Evolutionary conservation across 2,888 invertebrate species (phyloP).

Genomic region (Drosophila emarginata): DNA sequence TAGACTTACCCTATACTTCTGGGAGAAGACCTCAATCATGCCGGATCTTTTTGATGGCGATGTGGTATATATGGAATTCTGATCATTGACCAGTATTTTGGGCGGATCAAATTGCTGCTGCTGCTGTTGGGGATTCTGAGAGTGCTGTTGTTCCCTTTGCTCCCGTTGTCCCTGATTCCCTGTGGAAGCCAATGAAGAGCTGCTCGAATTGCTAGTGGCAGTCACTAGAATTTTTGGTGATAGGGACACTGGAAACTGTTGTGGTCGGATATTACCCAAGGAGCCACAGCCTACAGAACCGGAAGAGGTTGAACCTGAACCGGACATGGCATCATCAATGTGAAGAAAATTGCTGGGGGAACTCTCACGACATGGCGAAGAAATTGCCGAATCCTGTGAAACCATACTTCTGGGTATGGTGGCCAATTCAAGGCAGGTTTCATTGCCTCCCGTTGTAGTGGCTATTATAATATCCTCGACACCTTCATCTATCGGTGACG

Average conservation of each 20-base stretch:
- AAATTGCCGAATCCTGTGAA: constrained; percentile 81
- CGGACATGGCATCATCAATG: constrained; percentile 77
- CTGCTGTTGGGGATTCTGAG: constrained; percentile 57
- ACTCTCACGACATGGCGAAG: constrained; percentile 81
- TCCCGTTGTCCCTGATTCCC: constrained; percentile 44
- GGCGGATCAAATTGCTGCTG: constrained; percentile 82
- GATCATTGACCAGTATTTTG: constrained; percentile 82
- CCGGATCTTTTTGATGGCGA: constrained; percentile 82
- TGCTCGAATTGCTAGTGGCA: constrained; percentile 77
- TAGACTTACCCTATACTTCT: constrained; percentile 80
- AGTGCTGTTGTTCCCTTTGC: constrained; percentile 51
- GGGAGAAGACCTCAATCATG: constrained; percentile 83
- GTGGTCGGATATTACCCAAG: constrained; percentile 76
- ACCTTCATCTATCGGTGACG: constrained; percentile 83
- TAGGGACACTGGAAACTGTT: constrained; percentile 80
- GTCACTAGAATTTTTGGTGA: constrained; percentile 81
- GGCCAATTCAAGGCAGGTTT: constrained; percentile 80
- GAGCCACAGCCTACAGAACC: constrained; percentile 73
- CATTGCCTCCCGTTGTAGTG: constrained; percentile 79
- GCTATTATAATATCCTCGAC: constrained; percentile 82
- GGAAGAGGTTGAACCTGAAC: constrained; percentile 68
- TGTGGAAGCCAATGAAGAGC: constrained; percentile 72
- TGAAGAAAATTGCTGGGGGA: constrained; percentile 80
- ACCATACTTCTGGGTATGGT: constrained; percentile 80
- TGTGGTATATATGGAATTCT: constrained; percentile 82